A percentile compares a stretch with the other conserved stretches of the same genome.
phyloP scores from a whole-genome alignment of 2,797 vertebrate species.

The Florisuga fusca region DNA sequence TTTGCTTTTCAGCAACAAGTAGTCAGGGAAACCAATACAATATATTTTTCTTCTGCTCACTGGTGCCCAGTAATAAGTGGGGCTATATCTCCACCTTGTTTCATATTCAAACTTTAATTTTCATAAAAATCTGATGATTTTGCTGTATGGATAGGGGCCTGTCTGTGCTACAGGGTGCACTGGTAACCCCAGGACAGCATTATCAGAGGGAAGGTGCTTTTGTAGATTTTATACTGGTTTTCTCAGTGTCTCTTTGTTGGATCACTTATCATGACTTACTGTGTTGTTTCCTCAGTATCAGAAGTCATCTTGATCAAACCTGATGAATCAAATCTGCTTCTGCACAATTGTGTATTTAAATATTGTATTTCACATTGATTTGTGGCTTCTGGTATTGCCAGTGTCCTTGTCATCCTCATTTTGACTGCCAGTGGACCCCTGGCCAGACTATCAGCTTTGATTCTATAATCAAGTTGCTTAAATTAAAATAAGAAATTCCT shows the following conservation, averaged over 20 bases:
- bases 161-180: background rate
- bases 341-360: conserved; percentile 8
- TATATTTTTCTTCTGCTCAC: background rate
- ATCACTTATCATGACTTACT: background rate
- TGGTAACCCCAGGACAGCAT: background rate
- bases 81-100: background rate
- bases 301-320: background rate
- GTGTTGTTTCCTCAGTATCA: background rate
- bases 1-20: background rate
- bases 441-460: background rate
- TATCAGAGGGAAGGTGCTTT: background rate
- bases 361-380: background rate
- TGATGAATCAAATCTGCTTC: background rate
- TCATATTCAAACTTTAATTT: background rate
- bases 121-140: background rate
- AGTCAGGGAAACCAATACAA: background rate
- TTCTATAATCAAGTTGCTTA: conserved; percentile 11
- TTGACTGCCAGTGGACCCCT: background rate
- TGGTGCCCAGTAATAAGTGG: background rate
- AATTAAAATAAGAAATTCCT: conserved; percentile 19
- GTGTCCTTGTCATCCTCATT: background rate
- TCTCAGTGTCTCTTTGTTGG: background rate
- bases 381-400: background rate
- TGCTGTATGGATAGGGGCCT: background rate
- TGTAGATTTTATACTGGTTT: background rate